phyloP scores from a whole-genome alignment of 2,113 vertebrate genomes.

The Spermophilus dauricus region DNA sequence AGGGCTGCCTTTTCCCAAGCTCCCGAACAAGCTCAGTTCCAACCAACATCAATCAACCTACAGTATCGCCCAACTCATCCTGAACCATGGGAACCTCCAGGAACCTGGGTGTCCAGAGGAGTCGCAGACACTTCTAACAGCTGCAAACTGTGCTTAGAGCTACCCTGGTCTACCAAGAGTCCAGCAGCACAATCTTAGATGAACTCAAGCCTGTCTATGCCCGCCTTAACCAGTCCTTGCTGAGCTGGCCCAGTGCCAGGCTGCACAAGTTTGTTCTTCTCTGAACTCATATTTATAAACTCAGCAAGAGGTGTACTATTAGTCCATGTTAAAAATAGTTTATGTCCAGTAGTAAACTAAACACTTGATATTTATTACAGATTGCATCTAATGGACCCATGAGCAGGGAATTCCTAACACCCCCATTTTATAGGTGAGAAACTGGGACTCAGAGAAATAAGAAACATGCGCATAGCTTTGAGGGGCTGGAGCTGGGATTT shows the following conservation, averaged over 20 bases:
- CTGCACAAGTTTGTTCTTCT: background rate
- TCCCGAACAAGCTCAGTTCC: background rate
- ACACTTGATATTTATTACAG: no score
- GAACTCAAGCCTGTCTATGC: no score
- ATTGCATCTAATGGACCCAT: no score
- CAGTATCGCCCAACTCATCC: fast-evolving
- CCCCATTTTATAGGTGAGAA: background rate
- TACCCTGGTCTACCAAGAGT: fast-evolving
- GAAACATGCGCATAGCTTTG: background rate
- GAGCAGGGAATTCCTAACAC: background rate
- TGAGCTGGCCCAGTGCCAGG: fast-evolving
- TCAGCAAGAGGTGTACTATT: background rate
- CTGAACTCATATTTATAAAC: background rate
- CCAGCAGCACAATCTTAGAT: background rate
- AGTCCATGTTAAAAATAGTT: no score
- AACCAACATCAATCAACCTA: background rate
- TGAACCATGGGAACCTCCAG: fast-evolving
- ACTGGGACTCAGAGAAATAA: background rate
- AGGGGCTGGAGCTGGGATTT: background rate
- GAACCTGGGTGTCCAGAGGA: fast-evolving
- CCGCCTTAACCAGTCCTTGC: fast-evolving
- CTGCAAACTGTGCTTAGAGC: fast-evolving
- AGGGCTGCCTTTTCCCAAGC: background rate
- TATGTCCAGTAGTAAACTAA: background rate
- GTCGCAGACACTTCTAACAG: background rate